Percentiles rank a stretch among this genome's conserved stretches.
phyloP scores from a whole-genome alignment of 2,113 vertebrate genomes.

The Paradoxurus hermaphroditus region DNA sequence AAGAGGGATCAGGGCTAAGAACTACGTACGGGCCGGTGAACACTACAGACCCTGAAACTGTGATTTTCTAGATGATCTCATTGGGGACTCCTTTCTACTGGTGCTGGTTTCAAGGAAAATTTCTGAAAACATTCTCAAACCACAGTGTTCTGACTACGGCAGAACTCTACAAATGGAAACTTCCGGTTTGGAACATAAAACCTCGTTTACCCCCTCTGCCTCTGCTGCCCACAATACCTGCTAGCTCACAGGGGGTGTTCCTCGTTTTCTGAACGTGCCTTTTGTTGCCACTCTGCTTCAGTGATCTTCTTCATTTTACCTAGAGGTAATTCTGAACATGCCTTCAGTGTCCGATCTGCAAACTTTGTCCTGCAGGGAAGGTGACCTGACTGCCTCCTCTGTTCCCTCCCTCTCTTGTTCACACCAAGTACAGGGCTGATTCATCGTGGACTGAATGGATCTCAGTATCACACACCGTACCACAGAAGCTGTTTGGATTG shows the following conservation, averaged over 20 bases:
- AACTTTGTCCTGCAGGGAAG: not conserved
- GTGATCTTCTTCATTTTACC: not conserved
- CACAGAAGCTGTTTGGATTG: not conserved
- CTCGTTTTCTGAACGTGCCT: not conserved
- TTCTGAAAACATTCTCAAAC: not conserved
- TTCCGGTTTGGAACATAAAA: not conserved
- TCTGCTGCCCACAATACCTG: accelerated
- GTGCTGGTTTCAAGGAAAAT: not conserved
- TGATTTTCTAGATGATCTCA: not conserved
- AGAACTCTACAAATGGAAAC: not conserved
- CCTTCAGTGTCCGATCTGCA: not conserved
- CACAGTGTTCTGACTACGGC: not conserved
- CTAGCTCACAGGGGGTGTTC: not conserved
- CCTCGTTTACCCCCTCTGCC: accelerated
- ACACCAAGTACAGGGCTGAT: not conserved
- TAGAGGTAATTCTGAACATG: not conserved
- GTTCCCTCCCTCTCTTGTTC: not conserved
- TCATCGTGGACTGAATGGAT: too few species aligned
- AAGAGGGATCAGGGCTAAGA: too few species aligned
- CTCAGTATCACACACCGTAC: accelerated
- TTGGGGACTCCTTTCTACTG: not conserved
- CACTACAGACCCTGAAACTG: not conserved
- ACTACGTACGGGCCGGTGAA: accelerated
- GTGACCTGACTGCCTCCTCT: too few species aligned
- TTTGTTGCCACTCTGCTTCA: not conserved